A percentile compares a stretch with the other conserved stretches of the same genome.
Evolutionary conservation across 2,113 vertebrate species (phyloP).

Genomic region (Apaloderma vittatum): DNA sequence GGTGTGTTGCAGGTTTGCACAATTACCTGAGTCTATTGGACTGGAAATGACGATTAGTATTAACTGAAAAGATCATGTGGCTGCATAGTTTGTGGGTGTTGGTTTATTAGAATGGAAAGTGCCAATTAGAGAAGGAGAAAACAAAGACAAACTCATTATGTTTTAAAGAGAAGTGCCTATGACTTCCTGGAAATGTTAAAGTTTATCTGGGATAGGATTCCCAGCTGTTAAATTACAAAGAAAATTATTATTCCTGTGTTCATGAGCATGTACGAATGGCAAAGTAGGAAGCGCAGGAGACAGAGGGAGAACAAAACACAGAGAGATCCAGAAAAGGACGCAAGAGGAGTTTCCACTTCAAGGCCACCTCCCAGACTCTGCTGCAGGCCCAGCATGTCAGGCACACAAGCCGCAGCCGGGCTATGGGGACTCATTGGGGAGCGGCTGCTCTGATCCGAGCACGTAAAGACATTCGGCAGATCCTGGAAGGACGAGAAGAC

Average conservation of each 20-base stretch:
- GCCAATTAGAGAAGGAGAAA: conserved; percentile 71
- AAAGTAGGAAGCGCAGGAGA: background rate
- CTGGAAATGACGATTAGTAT: conserved; percentile 73
- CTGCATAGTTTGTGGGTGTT: conserved; percentile 67
- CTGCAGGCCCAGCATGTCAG: rapidly evolving
- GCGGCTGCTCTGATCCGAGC: rapidly evolving
- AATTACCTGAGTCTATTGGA: conserved; percentile 71
- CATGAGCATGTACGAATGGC: background rate
- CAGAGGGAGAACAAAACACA: background rate
- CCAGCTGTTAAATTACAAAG: background rate
- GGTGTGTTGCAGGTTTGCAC: conserved; percentile 73
- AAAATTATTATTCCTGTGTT: background rate
- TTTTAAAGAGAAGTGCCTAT: conserved; percentile 52
- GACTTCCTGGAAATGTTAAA: conserved; percentile 61
- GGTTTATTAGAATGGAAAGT: conserved; percentile 74
- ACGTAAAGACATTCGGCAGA: background rate
- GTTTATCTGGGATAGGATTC: conserved; percentile 34
- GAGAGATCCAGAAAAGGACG: background rate
- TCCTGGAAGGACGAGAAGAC: background rate
- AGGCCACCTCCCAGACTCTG: background rate
- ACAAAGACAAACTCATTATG: conserved; percentile 62
- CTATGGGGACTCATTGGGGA: rapidly evolving
- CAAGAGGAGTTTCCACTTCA: background rate
- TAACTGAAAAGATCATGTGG: conserved; percentile 70
- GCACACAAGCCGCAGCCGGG: too few species aligned